Evolutionary conservation across 2,888 invertebrate species (phyloP), one percentile per base, ranked within the genome.

Genomic region (Bellardia pandia): DNA sequence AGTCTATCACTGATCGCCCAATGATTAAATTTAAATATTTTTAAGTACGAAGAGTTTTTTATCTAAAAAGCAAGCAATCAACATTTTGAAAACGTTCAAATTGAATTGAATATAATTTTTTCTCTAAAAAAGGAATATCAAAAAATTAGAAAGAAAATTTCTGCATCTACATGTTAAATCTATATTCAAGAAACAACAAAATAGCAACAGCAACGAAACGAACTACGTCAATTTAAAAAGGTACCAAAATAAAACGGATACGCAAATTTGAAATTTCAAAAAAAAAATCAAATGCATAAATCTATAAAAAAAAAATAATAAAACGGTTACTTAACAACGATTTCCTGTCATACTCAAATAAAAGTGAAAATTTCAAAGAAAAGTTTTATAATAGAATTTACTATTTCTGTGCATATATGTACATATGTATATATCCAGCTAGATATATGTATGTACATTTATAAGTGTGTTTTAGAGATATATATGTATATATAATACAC

Each of bases 1-100:
- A 93, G 93, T 93, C 93, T 93, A 91, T 90, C 92, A 91, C 92
- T 92, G 93, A 93, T 92, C 93, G 93, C 92, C 90, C 92, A 93
- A 93, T 93, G 93, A 93, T 92, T 92, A 92, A 91, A 92, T 92
- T 92, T 92, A 92, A 92, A 88, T 86, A 85, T 81, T 88, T 83
- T 83, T 85, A 83, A 88, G 78, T 74, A 84, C 83, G 86, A 84
- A 85, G 69, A 69, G 69, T 74, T 75, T 82, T 80, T 71, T 78
- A 77, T 68, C 71, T 64, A 62, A 75, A 88, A 71, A 72, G 69
- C 51, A 86, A 74, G 23, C 23, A 23, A 53, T 69, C 85, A 79
- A 79, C 66, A 64, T 56, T 62, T 71, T 83, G 16, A 60, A 80
- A 77, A 71, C 62, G 86, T 87, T 83, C 86, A 89, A 68, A 60